Evolutionary conservation across 2,797 vertebrate genomes (phyloP), one percentile per base, ranked within the genome.

Genomic region (Telmatherina bonti): DNA sequence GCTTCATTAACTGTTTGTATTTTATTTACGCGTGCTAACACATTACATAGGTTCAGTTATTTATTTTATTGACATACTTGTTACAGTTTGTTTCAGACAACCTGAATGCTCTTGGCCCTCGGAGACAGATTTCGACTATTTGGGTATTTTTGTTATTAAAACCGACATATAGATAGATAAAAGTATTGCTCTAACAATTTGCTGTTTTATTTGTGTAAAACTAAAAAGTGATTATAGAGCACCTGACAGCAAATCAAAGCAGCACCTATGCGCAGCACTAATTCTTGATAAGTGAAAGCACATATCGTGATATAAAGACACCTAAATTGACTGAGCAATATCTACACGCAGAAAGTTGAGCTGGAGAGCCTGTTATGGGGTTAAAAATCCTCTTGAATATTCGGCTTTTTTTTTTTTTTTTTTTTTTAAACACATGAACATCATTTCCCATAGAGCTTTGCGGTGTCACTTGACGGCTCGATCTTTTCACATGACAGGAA

Each of bases 381-480:
- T n/a, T n/a, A n/a, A 33, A 33, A 33, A 33, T 10, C 33, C 33
- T 33, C n/a, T n/a, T n/a, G n/a, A n/a, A n/a, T n/a, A n/a, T n/a
- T n/a, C n/a, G n/a, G n/a, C n/a, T n/a, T n/a, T n/a, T n/a, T n/a
- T n/a, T n/a, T n/a, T 4, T 3, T 16, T 9, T 5, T 43, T 13
- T 20, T 43, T 20, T 16, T 5, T 7, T n/a, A 45, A 45, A 20
- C 41, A 45, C 7, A 20, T 20, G 6, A 30, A 91, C 90, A 90
- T 71, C 91, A 83, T 78, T 79, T 92, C 92, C 92, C 91, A 77
- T 47, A 12, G 45, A 18, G 53, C 81, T 65, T 66, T 67, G 81
- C 43, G 26, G 35, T 0, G 22, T 84, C 79, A 79, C n/a, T 18
- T 85, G 89, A 82, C 4, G 1, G 3, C 30, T 6, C 1, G 8